phyloP scores from a whole-genome alignment of 2,888 invertebrate species.

The Drosophila mimetica region DNA sequence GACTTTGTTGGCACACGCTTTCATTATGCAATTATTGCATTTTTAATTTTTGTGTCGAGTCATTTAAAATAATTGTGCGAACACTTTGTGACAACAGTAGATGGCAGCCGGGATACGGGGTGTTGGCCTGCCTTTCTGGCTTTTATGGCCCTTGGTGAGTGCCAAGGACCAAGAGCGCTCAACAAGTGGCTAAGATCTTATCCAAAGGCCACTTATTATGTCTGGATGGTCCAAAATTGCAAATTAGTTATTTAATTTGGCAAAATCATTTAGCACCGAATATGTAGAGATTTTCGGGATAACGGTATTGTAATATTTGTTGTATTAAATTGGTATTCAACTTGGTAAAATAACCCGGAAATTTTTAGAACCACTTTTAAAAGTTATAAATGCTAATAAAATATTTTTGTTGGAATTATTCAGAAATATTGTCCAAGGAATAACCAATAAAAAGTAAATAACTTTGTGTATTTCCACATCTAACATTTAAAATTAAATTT shows the following conservation, averaged over 20 bases:
- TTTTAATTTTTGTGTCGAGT: slow-evolving; percentile 71
- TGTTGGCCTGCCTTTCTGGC: slow-evolving; percentile 32
- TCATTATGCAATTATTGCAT: slow-evolving; percentile 70
- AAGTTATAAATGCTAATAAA: too few species aligned
- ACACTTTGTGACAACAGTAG: slow-evolving; percentile 52
- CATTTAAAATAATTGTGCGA: slow-evolving; percentile 75
- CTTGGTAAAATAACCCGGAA: too few species aligned
- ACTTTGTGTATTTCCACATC: too few species aligned
- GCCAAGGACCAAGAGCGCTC: slow-evolving; percentile 47
- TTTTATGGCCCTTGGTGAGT: slow-evolving; percentile 20
- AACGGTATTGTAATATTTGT: too few species aligned
- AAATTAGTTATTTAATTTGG: slow-evolving; percentile 6
- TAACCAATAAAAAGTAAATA: too few species aligned
- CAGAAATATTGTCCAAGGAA: too few species aligned
- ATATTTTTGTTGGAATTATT: too few species aligned
- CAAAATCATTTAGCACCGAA: neutral
- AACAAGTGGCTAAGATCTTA: slow-evolving; percentile 58
- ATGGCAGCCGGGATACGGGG: neutral
- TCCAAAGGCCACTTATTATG: slow-evolving; percentile 3
- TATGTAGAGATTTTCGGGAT: too few species aligned
- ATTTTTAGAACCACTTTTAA: too few species aligned
- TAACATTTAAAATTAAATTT: neutral
- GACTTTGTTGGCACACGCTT: slow-evolving; percentile 57
- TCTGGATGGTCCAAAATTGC: neutral
- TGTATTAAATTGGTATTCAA: too few species aligned